phyloP scores from a whole-genome alignment of 2,888 invertebrate species.

The Bimastos eiseni region DNA sequence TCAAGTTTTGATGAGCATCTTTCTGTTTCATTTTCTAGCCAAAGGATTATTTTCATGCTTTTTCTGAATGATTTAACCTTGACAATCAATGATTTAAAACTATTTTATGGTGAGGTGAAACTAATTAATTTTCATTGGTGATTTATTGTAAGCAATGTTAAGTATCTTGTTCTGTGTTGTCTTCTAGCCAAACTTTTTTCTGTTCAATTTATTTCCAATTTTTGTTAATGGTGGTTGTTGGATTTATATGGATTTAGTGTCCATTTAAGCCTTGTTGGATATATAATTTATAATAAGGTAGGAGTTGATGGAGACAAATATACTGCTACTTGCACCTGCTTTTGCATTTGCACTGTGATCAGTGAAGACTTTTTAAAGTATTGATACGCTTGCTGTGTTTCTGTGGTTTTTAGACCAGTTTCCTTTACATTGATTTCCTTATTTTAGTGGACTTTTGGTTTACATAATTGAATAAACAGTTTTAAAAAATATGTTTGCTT shows the following conservation, averaged over 20 bases:
- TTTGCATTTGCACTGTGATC: background rate
- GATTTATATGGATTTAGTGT: background rate
- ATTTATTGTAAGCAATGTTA: too few species aligned
- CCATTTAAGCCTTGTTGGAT: background rate
- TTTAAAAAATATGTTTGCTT: background rate
- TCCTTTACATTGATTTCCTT: background rate
- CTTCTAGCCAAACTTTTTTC: too few species aligned
- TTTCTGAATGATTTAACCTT: background rate
- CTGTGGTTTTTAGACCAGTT: background rate
- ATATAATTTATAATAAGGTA: background rate
- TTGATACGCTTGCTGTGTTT: background rate
- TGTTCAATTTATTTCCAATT: too few species aligned
- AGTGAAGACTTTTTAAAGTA: background rate
- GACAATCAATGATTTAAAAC: background rate
- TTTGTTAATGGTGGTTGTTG: too few species aligned
- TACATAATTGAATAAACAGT: background rate
- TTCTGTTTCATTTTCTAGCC: background rate
- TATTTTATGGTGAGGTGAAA: too few species aligned
- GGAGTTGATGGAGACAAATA: background rate
- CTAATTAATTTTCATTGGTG: too few species aligned
- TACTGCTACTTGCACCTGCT: conserved; percentile 3
- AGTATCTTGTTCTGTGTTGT: too few species aligned
- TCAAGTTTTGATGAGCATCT: background rate
- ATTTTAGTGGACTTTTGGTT: background rate
- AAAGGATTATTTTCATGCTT: background rate